A percentile compares a stretch with the other conserved stretches of the same genome.
phyloP scores from a whole-genome alignment of 2,113 vertebrate species.

The Leptosomus discolor region DNA sequence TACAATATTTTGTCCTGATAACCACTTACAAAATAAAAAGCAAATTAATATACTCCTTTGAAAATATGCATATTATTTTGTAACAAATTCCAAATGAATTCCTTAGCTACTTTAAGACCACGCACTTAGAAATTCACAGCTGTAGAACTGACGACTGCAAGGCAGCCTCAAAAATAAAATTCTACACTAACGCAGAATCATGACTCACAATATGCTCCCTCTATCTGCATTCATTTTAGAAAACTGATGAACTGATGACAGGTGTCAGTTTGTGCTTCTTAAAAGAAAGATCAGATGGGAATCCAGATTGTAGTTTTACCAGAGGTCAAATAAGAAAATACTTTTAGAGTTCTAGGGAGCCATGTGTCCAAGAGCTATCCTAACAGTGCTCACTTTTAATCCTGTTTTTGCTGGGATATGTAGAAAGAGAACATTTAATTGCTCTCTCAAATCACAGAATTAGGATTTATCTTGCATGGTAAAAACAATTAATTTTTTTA shows the following conservation, averaged over 20 bases:
- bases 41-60: background rate
- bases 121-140: background rate
- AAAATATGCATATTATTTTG: background rate
- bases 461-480: background rate
- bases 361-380: background rate
- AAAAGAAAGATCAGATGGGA: constrained; percentile 19
- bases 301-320: constrained; percentile 6
- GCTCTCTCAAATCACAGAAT: background rate
- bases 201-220: constrained; percentile 28
- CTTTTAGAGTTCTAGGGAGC: background rate
- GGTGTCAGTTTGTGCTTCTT: constrained; percentile 1
- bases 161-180: background rate
- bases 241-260: constrained; percentile 15
- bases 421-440: background rate
- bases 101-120: background rate
- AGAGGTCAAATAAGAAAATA: constrained; percentile 24
- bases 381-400: background rate
- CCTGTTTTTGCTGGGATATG: background rate
- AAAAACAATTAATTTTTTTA: background rate
- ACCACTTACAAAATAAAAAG: background rate
- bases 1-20: background rate
- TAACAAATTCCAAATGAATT: background rate
- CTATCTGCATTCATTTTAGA: background rate
- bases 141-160: background rate
- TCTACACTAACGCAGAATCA: background rate